These are phyloP conservation scores for Ophioninae sp. DNA, from an alignment of 2,888 invertebrate species.

Conservation along the genomic window DNA sequence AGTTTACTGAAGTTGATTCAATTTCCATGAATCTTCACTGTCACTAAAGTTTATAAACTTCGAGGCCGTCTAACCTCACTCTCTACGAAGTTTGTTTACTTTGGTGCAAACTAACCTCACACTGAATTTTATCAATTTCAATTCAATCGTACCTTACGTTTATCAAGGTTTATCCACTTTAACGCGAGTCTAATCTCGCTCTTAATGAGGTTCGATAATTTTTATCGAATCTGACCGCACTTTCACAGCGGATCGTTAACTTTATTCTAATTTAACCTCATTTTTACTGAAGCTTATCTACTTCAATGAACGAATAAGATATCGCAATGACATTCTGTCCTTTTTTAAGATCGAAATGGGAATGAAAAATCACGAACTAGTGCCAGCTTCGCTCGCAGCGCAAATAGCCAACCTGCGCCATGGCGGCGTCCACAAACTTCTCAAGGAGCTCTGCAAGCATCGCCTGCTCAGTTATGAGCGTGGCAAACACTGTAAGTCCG, in stretches of 20 bases:
- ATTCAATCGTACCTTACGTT: too few relatives aligned
- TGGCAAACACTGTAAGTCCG: slow-evolving; percentile 91
- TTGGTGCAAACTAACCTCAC: too few relatives aligned
- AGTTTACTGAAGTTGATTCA: too few relatives aligned
- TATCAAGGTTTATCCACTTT: too few relatives aligned
- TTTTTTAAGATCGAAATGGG: slow-evolving; percentile 96
- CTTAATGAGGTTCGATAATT: background rate
- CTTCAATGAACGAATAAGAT: slow-evolving; percentile 26
- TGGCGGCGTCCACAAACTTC: slow-evolving; percentile 95
- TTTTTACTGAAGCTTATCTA: background rate
- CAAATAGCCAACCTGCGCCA: slow-evolving; percentile 95
- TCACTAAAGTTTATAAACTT: too few relatives aligned
- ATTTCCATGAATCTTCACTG: too few relatives aligned
- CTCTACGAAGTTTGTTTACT: background rate
- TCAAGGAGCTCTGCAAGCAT: slow-evolving; percentile 95
- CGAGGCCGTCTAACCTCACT: background rate
- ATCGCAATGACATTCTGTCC: background rate
- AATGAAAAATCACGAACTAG: slow-evolving; percentile 99
- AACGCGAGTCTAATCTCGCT: background rate
- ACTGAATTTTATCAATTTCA: too few relatives aligned
- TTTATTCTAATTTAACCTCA: background rate
- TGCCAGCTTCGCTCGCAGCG: slow-evolving; percentile 93
- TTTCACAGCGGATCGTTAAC: background rate
- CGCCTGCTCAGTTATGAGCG: slow-evolving; percentile 95
- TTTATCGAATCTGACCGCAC: background rate